These are phyloP conservation scores for pig (Sus scrofa) DNA, from an alignment of 2,113 vertebrate genomes.

Conservation along the genomic window DNA sequence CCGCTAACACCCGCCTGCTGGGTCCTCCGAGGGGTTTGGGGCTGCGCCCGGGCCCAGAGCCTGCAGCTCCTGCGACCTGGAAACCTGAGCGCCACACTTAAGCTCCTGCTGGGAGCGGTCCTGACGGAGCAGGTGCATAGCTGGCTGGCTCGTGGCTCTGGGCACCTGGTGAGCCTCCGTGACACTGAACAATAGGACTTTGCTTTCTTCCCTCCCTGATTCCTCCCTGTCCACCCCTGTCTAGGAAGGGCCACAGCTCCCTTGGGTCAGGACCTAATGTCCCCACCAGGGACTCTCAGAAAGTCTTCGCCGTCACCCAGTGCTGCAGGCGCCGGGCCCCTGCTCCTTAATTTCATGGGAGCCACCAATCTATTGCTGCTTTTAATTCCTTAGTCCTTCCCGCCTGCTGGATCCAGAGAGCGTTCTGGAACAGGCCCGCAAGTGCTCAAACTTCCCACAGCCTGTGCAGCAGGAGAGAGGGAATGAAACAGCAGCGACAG, in stretches of 20 bases:
- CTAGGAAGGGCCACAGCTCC: rapidly evolving
- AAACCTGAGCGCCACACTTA: not conserved
- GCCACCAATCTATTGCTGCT: not conserved
- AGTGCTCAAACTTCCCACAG: rapidly evolving
- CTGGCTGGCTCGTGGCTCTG: not conserved
- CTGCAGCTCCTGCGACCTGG: not conserved
- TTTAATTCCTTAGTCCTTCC: not conserved
- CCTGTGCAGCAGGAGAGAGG: not conserved
- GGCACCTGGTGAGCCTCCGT: not conserved
- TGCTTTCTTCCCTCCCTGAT: not conserved
- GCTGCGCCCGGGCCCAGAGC: not conserved
- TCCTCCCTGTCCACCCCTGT: not conserved
- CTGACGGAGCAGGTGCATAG: not conserved
- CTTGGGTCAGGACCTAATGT: not conserved
- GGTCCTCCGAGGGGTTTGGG: not conserved
- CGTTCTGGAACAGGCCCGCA: rapidly evolving
- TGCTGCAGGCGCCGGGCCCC: not conserved
- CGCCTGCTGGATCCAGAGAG: not conserved
- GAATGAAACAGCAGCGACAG: rapidly evolving
- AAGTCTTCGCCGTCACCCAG: not conserved
- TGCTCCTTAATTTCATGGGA: not conserved
- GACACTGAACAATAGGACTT: not conserved
- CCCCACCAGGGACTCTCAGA: not conserved
- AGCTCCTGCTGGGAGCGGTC: not conserved
- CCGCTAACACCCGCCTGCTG: not conserved